Conservation (phyloP, 2,888 invertebrate species). For the Pollenia amentaria region DNA sequence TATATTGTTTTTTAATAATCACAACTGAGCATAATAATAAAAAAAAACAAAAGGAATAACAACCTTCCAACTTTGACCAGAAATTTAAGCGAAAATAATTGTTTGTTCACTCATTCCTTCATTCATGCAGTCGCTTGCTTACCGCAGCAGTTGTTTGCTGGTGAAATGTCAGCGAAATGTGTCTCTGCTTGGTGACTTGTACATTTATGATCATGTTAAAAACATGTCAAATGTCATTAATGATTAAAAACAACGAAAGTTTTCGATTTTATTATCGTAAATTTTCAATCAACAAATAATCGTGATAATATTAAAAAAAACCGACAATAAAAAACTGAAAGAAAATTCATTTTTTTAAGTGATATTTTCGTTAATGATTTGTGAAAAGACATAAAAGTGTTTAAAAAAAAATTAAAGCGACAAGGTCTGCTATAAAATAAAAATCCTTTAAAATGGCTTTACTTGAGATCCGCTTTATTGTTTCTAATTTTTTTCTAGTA, state of each 20-base stretch:
- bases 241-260: conserved; percentile 72
- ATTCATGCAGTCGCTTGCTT: neutral
- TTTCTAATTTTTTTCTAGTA: conserved; percentile 15
- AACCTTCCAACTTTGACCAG: conserved; percentile 67
- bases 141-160: conserved; percentile 34
- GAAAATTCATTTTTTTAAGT: conserved; percentile 33
- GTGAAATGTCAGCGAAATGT: conserved; percentile 50
- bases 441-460: conserved; percentile 22
- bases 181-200: conserved; percentile 39
- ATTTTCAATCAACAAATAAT: conserved; percentile 75
- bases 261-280: conserved; percentile 76
- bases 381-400: conserved; percentile 27
- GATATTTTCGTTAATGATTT: conserved; percentile 59
- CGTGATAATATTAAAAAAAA: conserved; percentile 71
- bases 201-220: conserved; percentile 67
- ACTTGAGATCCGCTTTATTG: conserved; percentile 71
- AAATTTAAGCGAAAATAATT: conserved; percentile 63
- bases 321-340: conserved; percentile 30
- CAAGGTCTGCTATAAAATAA: conserved; percentile 24
- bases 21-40: neutral
- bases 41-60: conserved; percentile 37
- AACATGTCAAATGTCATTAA: conserved; percentile 74
- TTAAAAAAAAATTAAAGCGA: conserved; percentile 17
- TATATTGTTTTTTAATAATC: conserved; percentile 13
- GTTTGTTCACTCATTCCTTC: conserved; percentile 29